Evolutionary conservation across 2,113 vertebrate species (phyloP), one percentile per base, ranked within the genome.

Genomic region (Mustela nigripes): DNA sequence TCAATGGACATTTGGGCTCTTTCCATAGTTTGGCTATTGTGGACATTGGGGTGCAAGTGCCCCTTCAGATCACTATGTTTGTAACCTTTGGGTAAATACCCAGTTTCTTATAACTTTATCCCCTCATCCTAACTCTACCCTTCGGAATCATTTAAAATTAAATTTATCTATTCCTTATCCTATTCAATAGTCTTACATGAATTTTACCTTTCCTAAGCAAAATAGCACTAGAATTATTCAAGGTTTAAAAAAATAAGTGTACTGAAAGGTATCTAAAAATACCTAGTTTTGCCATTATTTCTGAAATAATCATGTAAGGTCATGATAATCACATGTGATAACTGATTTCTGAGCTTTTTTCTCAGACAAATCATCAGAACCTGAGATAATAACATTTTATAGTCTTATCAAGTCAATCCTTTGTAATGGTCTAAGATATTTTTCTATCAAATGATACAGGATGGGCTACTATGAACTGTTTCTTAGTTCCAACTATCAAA

Each of bases 191-290:
- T 4, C 67, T 96, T 93, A 65, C 7, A 95, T 88, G 67, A 90
- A 90, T 78, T 95, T 94, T 91, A 96, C 18, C 7, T 91, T 91
- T 86, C 94, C 58, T 93, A 97, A 96, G 76, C 12, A 89, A 91
- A 83, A 63, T 79, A 45, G 14, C 60, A 83, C 83, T 78, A 93
- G 78, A 94, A 96, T 93, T 81, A 93, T 62, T 96, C 19, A 78
- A 74, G 56, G 22, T 67, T 84, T 67, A 45, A 50, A 50, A 83
- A 84, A 65, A 67, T 26, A 96, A 53, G 16, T n/a, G 2, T 91
- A 18, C 45, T 86, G 21, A 67, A 94, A 93, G 7, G 69, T 76
- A 60, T 11, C 18, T 74, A 7, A 39, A 97, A 97, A 83, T 78
- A 65, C n/a, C 42, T 7, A 86, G 31, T 87, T 92, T 89, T 92